Percentiles rank a stretch among this genome's conserved stretches.
Conservation (phyloP, 2,113 vertebrate genomes). For the Strix uralensis region DNA sequence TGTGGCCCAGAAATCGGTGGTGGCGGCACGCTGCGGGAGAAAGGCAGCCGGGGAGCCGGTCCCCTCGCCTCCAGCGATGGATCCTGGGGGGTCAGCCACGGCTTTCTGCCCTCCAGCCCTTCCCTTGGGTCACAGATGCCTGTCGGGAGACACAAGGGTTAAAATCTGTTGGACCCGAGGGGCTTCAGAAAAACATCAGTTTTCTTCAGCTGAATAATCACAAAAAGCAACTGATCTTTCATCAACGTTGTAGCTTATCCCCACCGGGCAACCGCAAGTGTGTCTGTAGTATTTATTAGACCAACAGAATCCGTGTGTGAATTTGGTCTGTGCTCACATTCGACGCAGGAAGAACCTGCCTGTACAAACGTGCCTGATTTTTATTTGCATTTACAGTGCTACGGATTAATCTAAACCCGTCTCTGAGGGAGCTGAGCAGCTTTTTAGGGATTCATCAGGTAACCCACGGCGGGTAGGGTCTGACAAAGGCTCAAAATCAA, state of each 20-base stretch:
- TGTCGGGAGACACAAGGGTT: background rate
- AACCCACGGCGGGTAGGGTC: background rate
- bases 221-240: background rate
- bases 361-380: accelerated
- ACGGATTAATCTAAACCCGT: background rate
- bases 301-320: accelerated
- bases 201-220: background rate
- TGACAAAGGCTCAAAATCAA: background rate
- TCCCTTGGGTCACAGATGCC: accelerated
- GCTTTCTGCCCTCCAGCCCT: background rate
- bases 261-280: background rate
- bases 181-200: background rate
- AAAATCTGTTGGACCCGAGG: background rate
- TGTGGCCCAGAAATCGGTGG: background rate
- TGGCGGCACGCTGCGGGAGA: background rate
- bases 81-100: accelerated
- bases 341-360: accelerated
- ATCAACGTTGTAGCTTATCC: background rate
- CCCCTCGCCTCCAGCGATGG: accelerated
- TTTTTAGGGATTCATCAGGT: background rate
- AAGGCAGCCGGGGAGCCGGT: accelerated
- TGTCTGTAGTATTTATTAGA: background rate
- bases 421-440: background rate
- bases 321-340: accelerated
- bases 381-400: background rate